These are phyloP conservation scores for Recurvirostra avosetta DNA, from an alignment of 2,113 vertebrate species.

Conservation along the genomic window DNA sequence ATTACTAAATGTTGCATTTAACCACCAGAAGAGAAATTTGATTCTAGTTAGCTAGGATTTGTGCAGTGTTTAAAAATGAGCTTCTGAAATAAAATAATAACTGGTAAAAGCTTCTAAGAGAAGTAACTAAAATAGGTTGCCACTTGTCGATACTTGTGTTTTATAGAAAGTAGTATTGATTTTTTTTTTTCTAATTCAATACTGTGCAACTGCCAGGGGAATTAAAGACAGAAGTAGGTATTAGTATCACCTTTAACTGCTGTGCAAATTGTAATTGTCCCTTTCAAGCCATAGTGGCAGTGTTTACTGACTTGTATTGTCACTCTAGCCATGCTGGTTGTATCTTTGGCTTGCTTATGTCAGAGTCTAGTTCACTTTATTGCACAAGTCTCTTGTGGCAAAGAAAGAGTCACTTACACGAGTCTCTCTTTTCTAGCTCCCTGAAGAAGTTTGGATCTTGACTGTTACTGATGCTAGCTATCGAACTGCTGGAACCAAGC, in stretches of 20 bases:
- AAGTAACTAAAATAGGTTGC: neutral
- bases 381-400: neutral
- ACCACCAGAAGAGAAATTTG: neutral
- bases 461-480: neutral
- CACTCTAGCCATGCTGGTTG: neutral
- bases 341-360: neutral
- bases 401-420: rapidly evolving
- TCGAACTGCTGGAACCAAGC: neutral
- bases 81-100: neutral
- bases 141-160: neutral
- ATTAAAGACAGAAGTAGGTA: neutral
- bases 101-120: neutral
- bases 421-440: neutral
- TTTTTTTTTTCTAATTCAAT: neutral
- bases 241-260: neutral
- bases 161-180: neutral
- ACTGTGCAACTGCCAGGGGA: neutral
- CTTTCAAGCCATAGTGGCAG: neutral
- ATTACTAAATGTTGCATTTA: neutral
- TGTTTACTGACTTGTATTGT: neutral
- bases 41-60: neutral
- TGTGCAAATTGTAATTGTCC: neutral
- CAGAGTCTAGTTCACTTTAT: neutral
- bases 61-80: neutral
- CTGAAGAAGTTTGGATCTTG: neutral